These are phyloP conservation scores for Sericinus montela DNA, from an alignment of 2,888 invertebrate genomes.

Conservation along the genomic window DNA sequence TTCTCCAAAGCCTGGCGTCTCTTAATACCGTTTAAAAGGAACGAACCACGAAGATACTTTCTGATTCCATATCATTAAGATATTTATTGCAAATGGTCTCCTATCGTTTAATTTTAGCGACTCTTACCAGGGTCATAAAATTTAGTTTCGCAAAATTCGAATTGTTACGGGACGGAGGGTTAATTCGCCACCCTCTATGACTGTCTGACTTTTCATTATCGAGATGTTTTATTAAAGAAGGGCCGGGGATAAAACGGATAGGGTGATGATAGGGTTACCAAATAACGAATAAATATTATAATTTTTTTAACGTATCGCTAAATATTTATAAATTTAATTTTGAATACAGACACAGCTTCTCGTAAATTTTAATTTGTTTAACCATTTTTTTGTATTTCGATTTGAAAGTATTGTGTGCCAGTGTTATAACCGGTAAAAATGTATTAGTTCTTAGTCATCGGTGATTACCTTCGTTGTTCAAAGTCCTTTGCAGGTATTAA, in stretches of 20 bases:
- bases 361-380: too few relatives aligned
- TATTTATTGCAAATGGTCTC: constrained; percentile 64
- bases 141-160: constrained; percentile 44
- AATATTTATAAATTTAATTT: too few relatives aligned
- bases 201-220: constrained; percentile 80
- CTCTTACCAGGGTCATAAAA: constrained; percentile 46
- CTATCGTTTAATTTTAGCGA: constrained; percentile 54
- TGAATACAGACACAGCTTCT: too few relatives aligned
- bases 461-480: too few relatives aligned
- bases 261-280: constrained; percentile 61
- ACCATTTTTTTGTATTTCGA: too few relatives aligned
- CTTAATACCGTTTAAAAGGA: constrained; percentile 44
- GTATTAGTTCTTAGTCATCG: too few relatives aligned
- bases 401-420: too few relatives aligned
- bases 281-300: neutral
- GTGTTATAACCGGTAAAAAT: too few relatives aligned
- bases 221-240: constrained; percentile 79
- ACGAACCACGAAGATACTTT: constrained; percentile 59
- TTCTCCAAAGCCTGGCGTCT: constrained; percentile 26
- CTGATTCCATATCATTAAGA: constrained; percentile 78
- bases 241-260: constrained; percentile 48
- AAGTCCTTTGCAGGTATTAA: too few relatives aligned
- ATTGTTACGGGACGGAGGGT: constrained; percentile 45
- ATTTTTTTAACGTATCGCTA: too few relatives aligned
- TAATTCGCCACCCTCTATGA: constrained; percentile 72